phyloP scores from a whole-genome alignment of 53 echinoderm and acorn worm species.

The Holothuria leucospilota region DNA sequence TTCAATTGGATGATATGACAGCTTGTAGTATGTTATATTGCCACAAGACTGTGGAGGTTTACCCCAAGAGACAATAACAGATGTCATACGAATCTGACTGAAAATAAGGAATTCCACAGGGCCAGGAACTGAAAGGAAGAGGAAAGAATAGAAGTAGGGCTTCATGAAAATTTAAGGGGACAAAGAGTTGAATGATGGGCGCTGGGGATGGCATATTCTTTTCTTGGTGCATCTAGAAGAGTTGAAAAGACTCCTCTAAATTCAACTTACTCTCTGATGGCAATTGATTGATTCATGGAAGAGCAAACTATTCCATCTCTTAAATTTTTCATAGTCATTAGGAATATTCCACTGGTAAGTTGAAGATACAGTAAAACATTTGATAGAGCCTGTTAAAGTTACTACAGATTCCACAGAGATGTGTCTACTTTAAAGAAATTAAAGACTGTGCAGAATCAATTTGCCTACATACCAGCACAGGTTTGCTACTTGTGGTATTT shows the following conservation, averaged over 20 bases:
- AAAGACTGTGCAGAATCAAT: too few species aligned
- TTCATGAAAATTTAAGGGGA: neutral
- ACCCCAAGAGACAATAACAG: slow-evolving; percentile 87
- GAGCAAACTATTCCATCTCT: too few species aligned
- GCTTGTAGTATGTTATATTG: slow-evolving; percentile 71
- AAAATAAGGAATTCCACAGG: slow-evolving; percentile 62
- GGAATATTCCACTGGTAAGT: too few species aligned
- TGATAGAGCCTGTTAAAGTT: too few species aligned
- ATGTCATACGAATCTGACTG: slow-evolving; percentile 77
- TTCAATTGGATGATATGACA: slow-evolving; percentile 80
- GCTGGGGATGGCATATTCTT: neutral
- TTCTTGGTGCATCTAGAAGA: neutral
- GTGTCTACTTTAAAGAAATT: too few species aligned
- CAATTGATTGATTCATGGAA: too few species aligned
- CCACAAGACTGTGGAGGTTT: slow-evolving; percentile 82
- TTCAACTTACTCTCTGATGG: too few species aligned
- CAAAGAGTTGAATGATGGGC: neutral
- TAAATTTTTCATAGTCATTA: too few species aligned
- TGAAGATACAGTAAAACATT: too few species aligned
- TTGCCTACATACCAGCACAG: neutral
- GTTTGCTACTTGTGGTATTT: neutral
- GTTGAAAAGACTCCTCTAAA: too few species aligned
- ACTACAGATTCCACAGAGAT: too few species aligned
- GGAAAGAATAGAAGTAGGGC: neutral
- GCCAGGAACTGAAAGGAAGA: slow-evolving; percentile 69